Percentiles rank a stretch among this genome's conserved stretches.
Conservation (phyloP, 2,113 vertebrate genomes). For the Ameiurus melas region DNA sequence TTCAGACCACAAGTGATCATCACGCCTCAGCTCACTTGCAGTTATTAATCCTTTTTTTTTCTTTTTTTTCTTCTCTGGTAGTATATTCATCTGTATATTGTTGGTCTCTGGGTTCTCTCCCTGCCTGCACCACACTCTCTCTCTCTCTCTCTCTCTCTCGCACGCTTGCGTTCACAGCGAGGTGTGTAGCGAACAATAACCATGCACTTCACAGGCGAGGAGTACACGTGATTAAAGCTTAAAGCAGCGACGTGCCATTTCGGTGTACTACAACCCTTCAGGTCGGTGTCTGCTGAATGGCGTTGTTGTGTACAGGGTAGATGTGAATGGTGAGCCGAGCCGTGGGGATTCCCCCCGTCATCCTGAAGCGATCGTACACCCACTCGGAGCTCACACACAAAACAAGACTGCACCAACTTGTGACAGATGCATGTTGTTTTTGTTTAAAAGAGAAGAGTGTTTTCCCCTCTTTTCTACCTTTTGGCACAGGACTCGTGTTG, state of each 20-base stretch:
- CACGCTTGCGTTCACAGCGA: neutral
- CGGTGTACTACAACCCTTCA: neutral
- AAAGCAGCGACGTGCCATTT: neutral
- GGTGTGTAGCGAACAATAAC: neutral
- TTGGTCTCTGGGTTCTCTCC: neutral
- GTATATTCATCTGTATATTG: neutral
- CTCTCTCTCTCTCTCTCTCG: neutral
- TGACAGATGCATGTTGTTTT: slow-evolving; percentile 27
- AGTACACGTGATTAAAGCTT: neutral
- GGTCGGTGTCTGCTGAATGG: neutral
- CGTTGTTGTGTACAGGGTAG: neutral
- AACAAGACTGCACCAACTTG: slow-evolving; percentile 10
- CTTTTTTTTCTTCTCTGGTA: neutral
- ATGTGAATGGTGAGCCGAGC: neutral
- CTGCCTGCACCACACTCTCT: neutral
- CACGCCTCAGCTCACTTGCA: neutral
- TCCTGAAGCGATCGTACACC: neutral
- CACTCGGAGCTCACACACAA: neutral
- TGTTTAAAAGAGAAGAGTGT: slow-evolving; percentile 37
- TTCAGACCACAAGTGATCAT: neutral
- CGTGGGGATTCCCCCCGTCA: neutral
- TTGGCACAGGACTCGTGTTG: neutral
- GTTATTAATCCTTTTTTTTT: slow-evolving; percentile 8
- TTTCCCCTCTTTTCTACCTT: neutral
- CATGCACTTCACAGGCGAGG: neutral